Evolutionary conservation across 1,140 invertebrate genomes (phyloP).

Genomic region (Odontomachus brunneus): DNA sequence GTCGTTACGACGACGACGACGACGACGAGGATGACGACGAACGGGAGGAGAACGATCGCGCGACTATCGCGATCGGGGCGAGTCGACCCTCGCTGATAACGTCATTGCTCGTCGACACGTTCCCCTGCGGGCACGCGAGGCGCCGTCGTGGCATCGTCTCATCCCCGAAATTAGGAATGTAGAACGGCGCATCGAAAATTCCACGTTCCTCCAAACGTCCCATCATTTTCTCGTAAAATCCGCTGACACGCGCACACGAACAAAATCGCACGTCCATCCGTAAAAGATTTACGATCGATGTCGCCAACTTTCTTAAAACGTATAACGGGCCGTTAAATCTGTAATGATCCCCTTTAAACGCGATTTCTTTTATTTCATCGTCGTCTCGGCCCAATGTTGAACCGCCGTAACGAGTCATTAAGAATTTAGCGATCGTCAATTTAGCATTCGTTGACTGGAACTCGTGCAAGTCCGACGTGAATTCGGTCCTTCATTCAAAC

Average conservation of each 20-base stretch:
- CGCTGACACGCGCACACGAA: not conserved
- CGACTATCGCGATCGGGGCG: slow-evolving; percentile 42
- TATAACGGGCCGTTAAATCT: slow-evolving; percentile 26
- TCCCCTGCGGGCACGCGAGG: slow-evolving; percentile 43
- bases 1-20: slow-evolving; percentile 32
- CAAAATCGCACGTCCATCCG: slow-evolving; percentile 1
- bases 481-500: slow-evolving; percentile 13
- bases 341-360: slow-evolving; percentile 23
- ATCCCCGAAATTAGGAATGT: slow-evolving; percentile 25
- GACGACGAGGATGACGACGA: not conserved
- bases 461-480: slow-evolving; percentile 12
- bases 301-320: slow-evolving; percentile 45
- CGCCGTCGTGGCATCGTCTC: not conserved
- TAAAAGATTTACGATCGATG: slow-evolving; percentile 54
- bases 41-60: slow-evolving; percentile 4
- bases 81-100: slow-evolving; percentile 40
- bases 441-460: slow-evolving; percentile 31
- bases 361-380: slow-evolving; percentile 31
- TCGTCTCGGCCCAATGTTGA: slow-evolving; percentile 19
- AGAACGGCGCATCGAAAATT: not conserved
- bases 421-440: slow-evolving; percentile 31
- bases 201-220: not conserved
- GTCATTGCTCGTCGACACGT: slow-evolving; percentile 39
- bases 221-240: slow-evolving; percentile 19
- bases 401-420: slow-evolving; percentile 25